A percentile compares a stretch with the other conserved stretches of the same genome.
Conservation (phyloP, 2,888 invertebrate species). For the Autographa gamma region DNA sequence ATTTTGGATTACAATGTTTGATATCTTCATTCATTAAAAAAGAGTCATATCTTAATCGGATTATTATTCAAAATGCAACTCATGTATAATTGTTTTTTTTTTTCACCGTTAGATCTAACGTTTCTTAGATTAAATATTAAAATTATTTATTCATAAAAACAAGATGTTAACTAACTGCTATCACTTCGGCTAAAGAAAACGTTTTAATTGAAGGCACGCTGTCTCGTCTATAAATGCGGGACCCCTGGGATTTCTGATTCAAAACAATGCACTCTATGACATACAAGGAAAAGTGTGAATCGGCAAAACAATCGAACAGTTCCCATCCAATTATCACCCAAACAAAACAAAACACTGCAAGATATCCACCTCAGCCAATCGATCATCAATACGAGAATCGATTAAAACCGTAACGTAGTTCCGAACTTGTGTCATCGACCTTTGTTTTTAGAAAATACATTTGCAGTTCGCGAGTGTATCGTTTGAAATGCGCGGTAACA, state of each 20-base stretch:
- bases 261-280: slow-evolving; percentile 36
- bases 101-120: neutral
- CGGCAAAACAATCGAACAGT: slow-evolving; percentile 31
- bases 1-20: neutral
- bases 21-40: neutral
- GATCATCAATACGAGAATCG: slow-evolving; percentile 54
- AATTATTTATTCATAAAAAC: neutral
- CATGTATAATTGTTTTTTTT: neutral
- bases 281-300: slow-evolving; percentile 26
- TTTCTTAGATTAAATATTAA: slow-evolving; percentile 3
- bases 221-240: neutral
- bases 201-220: neutral
- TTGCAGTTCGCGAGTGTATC: slow-evolving; percentile 74
- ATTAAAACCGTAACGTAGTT: slow-evolving; percentile 61
- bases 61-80: neutral
- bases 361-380: slow-evolving; percentile 60
- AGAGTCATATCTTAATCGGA: neutral
- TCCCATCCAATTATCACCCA: slow-evolving; percentile 35
- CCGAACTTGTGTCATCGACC: slow-evolving; percentile 73
- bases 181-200: neutral
- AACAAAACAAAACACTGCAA: slow-evolving; percentile 57
- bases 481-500: slow-evolving; percentile 81
- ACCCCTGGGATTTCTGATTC: slow-evolving; percentile 7
- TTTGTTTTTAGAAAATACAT: slow-evolving; percentile 64
- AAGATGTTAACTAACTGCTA: neutral